Percentiles rank a stretch among this genome's conserved stretches.
Evolutionary conservation across 1,140 invertebrate genomes (phyloP).

Genomic region (Magallana gigas): DNA sequence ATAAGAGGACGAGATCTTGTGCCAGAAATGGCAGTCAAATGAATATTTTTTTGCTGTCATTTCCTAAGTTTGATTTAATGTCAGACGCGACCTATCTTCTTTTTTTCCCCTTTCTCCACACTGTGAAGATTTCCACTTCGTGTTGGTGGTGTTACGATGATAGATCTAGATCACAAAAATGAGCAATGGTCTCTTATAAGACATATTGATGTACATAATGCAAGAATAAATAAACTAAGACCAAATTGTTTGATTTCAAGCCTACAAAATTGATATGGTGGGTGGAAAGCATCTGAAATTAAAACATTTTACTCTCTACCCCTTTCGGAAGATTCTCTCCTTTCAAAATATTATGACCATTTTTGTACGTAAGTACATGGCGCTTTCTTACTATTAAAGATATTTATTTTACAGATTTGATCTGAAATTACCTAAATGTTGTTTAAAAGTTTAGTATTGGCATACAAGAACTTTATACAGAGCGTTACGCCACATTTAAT

Average conservation of each 20-base stretch:
- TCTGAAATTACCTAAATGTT: slow-evolving; percentile 33
- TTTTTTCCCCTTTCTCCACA: too few relatives aligned
- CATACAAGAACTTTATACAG: slow-evolving; percentile 40
- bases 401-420: slow-evolving; percentile 26
- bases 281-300: slow-evolving; percentile 47
- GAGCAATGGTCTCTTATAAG: slow-evolving; percentile 38
- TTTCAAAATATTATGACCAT: slow-evolving; percentile 40
- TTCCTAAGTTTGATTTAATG: slow-evolving; percentile 38
- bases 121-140: slow-evolving; percentile 41
- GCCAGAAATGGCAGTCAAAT: slow-evolving; percentile 44
- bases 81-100: neutral
- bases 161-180: slow-evolving; percentile 32
- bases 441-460: slow-evolving; percentile 41
- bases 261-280: slow-evolving; percentile 16
- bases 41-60: slow-evolving; percentile 2
- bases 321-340: slow-evolving; percentile 15
- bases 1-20: slow-evolving; percentile 10
- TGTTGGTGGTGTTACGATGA: slow-evolving; percentile 32
- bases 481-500: slow-evolving; percentile 40
- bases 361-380: slow-evolving; percentile 29
- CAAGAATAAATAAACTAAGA: slow-evolving; percentile 18
- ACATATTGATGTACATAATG: slow-evolving; percentile 37
- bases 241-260: slow-evolving; percentile 26
- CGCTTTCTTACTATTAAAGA: slow-evolving; percentile 32
- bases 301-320: slow-evolving; percentile 49